Base-by-base conservation (phyloP, 53 echinoderm and acorn worm genomes). In the Apostichopus leukothele region DNA sequence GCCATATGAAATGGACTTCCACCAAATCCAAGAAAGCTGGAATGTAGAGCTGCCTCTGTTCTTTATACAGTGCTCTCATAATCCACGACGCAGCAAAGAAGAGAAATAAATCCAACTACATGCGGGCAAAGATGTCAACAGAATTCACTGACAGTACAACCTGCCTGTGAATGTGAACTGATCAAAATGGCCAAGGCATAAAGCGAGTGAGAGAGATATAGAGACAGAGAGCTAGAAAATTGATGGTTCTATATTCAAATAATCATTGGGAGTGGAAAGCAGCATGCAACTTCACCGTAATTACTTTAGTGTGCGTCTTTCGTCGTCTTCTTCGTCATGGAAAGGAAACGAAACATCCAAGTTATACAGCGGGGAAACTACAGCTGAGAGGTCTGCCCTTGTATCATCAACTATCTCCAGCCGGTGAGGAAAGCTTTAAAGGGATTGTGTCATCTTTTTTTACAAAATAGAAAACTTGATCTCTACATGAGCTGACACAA, bases 231-330 rank as follows among this genome's bases (percentile, higher is more conserved):
- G 14, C 21, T 71, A 71, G 13, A 71, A 71, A 71, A 18, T 19
- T 71, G 71, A 71, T 71, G 71, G 71, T 71, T 71, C 71, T 71
- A n/a, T 71, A 71, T 71, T 71, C 71, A 71, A 71, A 71, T 71
- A 71, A 71, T 71, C 16, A 71, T 71, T n/a, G 18, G 20, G 13
- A 71, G 20, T n/a, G 20, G 18, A n/a, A 14, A 71, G 18, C 71
- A 71, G 71, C 20, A 18, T 71, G n/a, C 71, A 71, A n/a, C 63
- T 71, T 6, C 6, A 19, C 71, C 5, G 71, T 71, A 71, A 71
- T 71, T 71, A 71, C 71, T 71, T 71, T 71, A 71, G 6, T 16
- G 71, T 16, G 71, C 18, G 71, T 57, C 16, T n/a, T 6, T 39
- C 39, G 39, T 39, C 39, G 39, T 39, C 39, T 39, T 39, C 39